Evolutionary conservation across 1,140 invertebrate species (phyloP).

Genomic region (Drosophila baimaii): DNA sequence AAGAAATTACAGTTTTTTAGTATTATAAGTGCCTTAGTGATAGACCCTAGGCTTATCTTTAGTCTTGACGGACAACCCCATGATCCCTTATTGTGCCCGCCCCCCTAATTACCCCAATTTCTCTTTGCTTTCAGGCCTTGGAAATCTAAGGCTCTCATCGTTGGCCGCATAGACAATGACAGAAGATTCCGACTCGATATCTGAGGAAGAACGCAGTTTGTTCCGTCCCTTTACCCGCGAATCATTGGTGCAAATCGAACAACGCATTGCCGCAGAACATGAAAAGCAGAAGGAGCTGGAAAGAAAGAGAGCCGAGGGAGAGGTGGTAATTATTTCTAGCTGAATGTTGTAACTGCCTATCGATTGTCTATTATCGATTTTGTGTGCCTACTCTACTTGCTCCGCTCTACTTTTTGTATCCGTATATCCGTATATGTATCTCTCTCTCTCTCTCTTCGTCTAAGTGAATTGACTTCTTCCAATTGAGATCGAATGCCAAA

Average conservation of each 20-base stretch:
- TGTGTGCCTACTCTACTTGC: slow-evolving; percentile 58
- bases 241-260: slow-evolving; percentile 96
- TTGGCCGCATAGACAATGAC: slow-evolving; percentile 90
- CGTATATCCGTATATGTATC: slow-evolving; percentile 18
- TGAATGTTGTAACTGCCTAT: slow-evolving; percentile 61
- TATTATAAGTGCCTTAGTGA: no score
- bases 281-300: slow-evolving; percentile 97
- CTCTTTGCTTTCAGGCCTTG: slow-evolving; percentile 71
- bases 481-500: slow-evolving; percentile 50
- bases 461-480: slow-evolving; percentile 47
- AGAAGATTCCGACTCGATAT: slow-evolving; percentile 94
- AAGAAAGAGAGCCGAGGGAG: slow-evolving; percentile 97
- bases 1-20: no score
- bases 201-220: slow-evolving; percentile 96
- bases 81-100: no score
- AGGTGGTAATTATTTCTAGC: slow-evolving; percentile 87
- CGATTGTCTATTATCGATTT: slow-evolving; percentile 25
- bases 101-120: background rate
- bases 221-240: slow-evolving; percentile 99
- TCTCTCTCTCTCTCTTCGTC: slow-evolving; percentile 35
- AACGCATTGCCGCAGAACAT: slow-evolving; percentile 96
- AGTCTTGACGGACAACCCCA: no score
- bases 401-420: slow-evolving; percentile 35
- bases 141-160: slow-evolving; percentile 85
- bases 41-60: no score